Evolutionary conservation across 2,113 vertebrate species (phyloP).

Genomic region (Suricata suricatta): DNA sequence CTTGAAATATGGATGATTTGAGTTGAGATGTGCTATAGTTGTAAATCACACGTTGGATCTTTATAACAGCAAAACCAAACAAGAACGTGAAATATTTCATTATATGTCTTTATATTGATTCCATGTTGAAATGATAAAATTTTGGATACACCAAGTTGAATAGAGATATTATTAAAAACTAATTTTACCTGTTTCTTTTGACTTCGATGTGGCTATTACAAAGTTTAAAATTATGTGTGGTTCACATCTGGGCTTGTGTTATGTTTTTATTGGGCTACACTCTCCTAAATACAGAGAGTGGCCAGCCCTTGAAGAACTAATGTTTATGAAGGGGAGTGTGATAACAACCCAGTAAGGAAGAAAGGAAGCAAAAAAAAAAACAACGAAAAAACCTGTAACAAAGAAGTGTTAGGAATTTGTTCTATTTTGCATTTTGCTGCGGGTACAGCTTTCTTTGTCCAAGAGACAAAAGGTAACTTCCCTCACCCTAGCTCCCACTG

Average conservation of each 20-base stretch:
- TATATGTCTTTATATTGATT: not conserved
- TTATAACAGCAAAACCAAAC: not conserved
- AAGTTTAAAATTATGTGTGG: not conserved
- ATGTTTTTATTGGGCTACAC: not conserved
- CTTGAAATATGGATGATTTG: not conserved
- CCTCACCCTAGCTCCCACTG: not conserved
- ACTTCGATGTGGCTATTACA: not conserved
- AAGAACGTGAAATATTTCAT: not conserved
- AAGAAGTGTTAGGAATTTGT: not conserved
- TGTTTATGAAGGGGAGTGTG: not conserved
- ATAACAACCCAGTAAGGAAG: not conserved
- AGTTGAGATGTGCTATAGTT: not conserved
- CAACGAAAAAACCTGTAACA: not conserved
- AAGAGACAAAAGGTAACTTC: not conserved
- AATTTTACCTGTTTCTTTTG: not conserved
- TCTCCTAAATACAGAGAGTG: not conserved
- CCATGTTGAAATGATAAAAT: not conserved
- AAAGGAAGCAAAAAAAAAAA: constrained; percentile 1
- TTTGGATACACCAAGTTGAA: not conserved
- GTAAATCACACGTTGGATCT: not conserved
- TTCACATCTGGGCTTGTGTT: not conserved
- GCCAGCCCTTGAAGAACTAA: not conserved
- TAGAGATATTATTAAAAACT: not conserved
- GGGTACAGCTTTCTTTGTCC: not conserved
- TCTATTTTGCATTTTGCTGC: not conserved